A percentile compares a stretch with the other conserved stretches of the same genome.
These are phyloP conservation scores for Dolomedes plantarius DNA, from an alignment of 2,888 invertebrate genomes.

Conservation along the genomic window DNA sequence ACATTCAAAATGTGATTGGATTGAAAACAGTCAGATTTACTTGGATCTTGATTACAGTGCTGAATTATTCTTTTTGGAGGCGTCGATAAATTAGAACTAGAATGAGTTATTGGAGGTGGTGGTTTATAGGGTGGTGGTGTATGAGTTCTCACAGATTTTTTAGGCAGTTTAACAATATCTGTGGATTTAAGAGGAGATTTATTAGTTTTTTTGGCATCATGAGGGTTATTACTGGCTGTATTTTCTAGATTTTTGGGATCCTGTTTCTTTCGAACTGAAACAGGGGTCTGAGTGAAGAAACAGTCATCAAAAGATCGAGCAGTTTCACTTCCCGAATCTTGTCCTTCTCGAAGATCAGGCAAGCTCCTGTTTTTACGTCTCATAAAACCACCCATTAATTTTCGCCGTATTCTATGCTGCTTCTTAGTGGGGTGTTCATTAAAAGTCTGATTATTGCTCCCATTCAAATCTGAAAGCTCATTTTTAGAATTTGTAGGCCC, in stretches of 20 bases:
- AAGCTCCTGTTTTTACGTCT: slow-evolving; percentile 91
- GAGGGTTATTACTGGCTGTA: not conserved
- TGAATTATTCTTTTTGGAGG: slow-evolving; percentile 39
- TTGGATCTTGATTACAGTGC: slow-evolving; percentile 15
- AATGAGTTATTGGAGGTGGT: slow-evolving; percentile 58
- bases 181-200: slow-evolving; percentile 3
- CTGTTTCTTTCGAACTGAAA: slow-evolving; percentile 29
- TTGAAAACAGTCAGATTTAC: slow-evolving; percentile 15
- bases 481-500: slow-evolving; percentile 59
- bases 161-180: not conserved
- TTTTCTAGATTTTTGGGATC: not conserved
- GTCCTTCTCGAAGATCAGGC: slow-evolving; percentile 89
- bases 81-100: not conserved
- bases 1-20: slow-evolving; percentile 10
- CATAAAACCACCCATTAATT: slow-evolving; percentile 93
- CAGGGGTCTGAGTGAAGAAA: slow-evolving; percentile 49
- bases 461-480: slow-evolving; percentile 54
- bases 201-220: not conserved
- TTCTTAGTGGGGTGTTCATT: slow-evolving; percentile 80
- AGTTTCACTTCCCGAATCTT: slow-evolving; percentile 74
- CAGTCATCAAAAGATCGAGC: slow-evolving; percentile 65
- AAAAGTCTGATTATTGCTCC: slow-evolving; percentile 36
- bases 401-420: slow-evolving; percentile 91
- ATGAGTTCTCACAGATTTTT: slow-evolving; percentile 28
- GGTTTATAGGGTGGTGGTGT: slow-evolving; percentile 68